Percentiles rank a stretch among this genome's conserved stretches.
Conservation (phyloP, 2,113 vertebrate species). For the Pungitius pungitius region DNA sequence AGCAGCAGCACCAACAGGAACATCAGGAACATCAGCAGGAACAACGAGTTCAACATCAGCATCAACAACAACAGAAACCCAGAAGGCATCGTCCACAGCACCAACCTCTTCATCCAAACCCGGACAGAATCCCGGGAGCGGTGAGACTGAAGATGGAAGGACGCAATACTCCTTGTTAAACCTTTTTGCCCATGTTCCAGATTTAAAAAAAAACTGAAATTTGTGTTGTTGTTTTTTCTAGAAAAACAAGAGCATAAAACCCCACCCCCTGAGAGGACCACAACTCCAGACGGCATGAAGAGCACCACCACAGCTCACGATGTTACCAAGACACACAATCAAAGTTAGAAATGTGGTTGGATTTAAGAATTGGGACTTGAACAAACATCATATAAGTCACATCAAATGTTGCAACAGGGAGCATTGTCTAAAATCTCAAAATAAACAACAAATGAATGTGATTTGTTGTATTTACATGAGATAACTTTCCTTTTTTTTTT, state of each 20-base stretch:
- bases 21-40: fast-evolving
- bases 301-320: fast-evolving
- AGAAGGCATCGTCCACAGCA: not conserved
- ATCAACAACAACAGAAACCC: fast-evolving
- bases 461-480: not conserved
- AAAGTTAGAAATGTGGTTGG: constrained; percentile 21
- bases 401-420: too few relatives aligned
- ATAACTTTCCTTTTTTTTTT: not conserved
- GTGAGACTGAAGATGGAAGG: constrained; percentile 15
- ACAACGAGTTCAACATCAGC: fast-evolving
- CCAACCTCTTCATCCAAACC: fast-evolving
- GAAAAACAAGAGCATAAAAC: fast-evolving
- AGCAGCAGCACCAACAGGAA: not conserved
- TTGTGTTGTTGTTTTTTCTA: not conserved
- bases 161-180: not conserved
- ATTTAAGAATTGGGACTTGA: too few relatives aligned
- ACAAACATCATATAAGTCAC: too few relatives aligned
- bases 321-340: fast-evolving
- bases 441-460: too few relatives aligned
- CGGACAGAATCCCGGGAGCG: too few relatives aligned
- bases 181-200: not conserved
- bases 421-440: too few relatives aligned
- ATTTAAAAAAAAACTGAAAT: not conserved
- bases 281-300: fast-evolving
- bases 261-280: fast-evolving